Evolutionary conservation across 1,140 invertebrate species (phyloP).

Genomic region (Marisa cornuarietis): DNA sequence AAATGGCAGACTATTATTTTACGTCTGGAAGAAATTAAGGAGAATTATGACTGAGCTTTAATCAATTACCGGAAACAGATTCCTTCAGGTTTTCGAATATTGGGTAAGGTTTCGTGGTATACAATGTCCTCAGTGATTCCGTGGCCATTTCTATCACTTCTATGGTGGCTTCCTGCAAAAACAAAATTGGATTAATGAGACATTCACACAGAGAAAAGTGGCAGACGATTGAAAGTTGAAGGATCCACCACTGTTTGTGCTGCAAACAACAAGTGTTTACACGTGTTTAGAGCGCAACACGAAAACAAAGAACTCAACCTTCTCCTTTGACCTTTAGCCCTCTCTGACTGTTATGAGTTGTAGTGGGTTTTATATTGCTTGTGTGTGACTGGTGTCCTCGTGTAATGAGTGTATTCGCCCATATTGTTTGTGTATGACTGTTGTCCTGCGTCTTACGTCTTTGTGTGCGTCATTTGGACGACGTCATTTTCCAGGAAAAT

Average conservation of each 20-base stretch:
- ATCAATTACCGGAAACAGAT: not conserved
- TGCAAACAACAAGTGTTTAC: not conserved
- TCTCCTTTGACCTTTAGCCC: too few relatives aligned
- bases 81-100: not conserved
- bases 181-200: not conserved
- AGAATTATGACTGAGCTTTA: not conserved
- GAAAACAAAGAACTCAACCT: not conserved
- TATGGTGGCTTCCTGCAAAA: not conserved
- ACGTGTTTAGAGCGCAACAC: too few relatives aligned
- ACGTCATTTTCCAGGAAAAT: too few relatives aligned
- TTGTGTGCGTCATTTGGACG: too few relatives aligned
- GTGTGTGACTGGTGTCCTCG: too few relatives aligned
- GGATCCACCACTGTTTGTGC: not conserved
- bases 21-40: not conserved
- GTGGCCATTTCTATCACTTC: not conserved
- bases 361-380: too few relatives aligned
- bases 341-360: too few relatives aligned
- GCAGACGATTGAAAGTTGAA: not conserved
- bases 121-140: not conserved
- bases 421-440: too few relatives aligned
- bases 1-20: not conserved
- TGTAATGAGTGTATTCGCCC: too few relatives aligned
- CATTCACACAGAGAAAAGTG: slow-evolving; percentile 1
- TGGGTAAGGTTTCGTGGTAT: not conserved
- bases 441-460: too few relatives aligned